Conservation (phyloP, 2,113 vertebrate genomes). For the Chloebia gouldiae region DNA sequence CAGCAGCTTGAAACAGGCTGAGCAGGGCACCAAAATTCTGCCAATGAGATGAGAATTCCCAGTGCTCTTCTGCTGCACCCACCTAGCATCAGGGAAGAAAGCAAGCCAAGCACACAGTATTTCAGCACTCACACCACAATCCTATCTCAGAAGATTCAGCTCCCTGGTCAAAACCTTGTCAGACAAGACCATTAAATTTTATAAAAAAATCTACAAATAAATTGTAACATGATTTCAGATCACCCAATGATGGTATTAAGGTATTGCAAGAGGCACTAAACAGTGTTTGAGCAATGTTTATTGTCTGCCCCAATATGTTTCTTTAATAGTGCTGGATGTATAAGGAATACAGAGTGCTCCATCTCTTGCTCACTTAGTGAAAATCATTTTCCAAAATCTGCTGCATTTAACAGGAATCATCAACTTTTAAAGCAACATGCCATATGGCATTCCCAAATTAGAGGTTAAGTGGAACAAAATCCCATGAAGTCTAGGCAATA, state of each 20-base stretch:
- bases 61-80: neutral
- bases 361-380: conserved; percentile 2
- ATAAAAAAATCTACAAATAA: neutral
- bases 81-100: neutral
- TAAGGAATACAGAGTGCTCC: neutral
- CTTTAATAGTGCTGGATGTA: neutral
- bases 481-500: neutral
- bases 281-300: neutral
- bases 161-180: neutral
- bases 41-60: rapidly evolving
- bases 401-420: neutral
- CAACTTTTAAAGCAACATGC: neutral
- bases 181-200: neutral
- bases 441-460: neutral
- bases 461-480: conserved; percentile 4
- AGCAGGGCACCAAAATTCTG: neutral
- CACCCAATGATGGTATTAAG: conserved; percentile 39
- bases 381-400: neutral
- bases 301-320: neutral
- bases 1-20: neutral
- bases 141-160: neutral
- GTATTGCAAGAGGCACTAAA: neutral
- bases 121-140: neutral
- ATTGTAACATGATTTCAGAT: neutral
- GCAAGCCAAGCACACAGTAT: rapidly evolving